phyloP scores from a whole-genome alignment of 1,140 invertebrate species.

The Medauroidea extradentata region DNA sequence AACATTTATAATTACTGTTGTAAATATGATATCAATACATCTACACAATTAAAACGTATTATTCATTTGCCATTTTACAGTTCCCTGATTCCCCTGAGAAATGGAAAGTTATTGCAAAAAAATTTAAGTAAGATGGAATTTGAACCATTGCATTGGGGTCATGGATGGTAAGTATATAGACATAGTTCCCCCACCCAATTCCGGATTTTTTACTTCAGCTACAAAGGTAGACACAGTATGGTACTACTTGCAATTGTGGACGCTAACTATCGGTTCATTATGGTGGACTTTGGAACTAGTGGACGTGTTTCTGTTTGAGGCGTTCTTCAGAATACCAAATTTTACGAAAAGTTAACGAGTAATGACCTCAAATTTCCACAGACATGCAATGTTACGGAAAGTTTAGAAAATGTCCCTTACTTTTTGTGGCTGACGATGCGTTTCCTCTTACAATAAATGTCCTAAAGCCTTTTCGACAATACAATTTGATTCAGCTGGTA shows the following conservation, averaged over 20 bases:
- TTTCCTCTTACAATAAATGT: constrained; percentile 36
- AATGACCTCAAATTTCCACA: constrained; percentile 15
- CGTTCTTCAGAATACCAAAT: constrained; percentile 24
- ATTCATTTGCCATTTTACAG: constrained; percentile 1
- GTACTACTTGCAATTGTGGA: background rate
- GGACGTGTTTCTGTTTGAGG: constrained; percentile 15
- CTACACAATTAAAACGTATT: no score
- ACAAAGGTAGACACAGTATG: constrained; percentile 35
- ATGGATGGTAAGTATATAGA: constrained; percentile 36
- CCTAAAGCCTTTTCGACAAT: constrained; percentile 34
- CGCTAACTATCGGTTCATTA: constrained; percentile 13
- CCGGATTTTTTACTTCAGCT: constrained; percentile 42
- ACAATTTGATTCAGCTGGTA: constrained; percentile 3
- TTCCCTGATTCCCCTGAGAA: constrained; percentile 12
- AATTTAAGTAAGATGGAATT: constrained; percentile 31
- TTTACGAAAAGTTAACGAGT: constrained; percentile 22
- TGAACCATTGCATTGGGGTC: constrained; percentile 34
- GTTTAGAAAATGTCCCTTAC: constrained; percentile 18
- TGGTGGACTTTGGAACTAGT: constrained; percentile 26
- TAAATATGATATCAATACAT: no score
- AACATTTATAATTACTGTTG: no score
- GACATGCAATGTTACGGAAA: constrained; percentile 8
- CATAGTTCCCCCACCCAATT: constrained; percentile 33
- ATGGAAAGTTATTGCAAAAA: constrained; percentile 27
- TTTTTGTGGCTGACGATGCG: constrained; percentile 42